Percentiles rank a stretch among this genome's conserved stretches.
These are phyloP conservation scores for Galendromus occidentalis DNA, from an alignment of 1,140 invertebrate genomes.

Conservation along the genomic window DNA sequence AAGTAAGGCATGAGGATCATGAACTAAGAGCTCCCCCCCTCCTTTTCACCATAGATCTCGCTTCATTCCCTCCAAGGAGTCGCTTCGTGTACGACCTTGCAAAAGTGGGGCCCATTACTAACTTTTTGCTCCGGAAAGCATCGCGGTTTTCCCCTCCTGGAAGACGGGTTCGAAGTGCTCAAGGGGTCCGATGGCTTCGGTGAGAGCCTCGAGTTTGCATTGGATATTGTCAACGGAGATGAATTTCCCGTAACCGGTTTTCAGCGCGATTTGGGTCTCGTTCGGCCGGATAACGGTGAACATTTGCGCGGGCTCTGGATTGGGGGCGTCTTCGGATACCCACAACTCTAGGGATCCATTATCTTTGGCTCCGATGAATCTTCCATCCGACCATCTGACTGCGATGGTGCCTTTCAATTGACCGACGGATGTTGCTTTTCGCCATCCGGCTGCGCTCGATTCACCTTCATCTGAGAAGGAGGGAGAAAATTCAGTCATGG, in stretches of 20 bases:
- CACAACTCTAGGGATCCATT: neutral
- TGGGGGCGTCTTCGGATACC: neutral
- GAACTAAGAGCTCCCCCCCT: too few species aligned
- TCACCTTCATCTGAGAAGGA: neutral
- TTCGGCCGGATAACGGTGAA: neutral
- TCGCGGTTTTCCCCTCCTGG: neutral
- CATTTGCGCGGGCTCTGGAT: neutral
- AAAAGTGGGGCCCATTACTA: neutral
- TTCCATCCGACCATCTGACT: neutral
- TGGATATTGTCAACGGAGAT: neutral
- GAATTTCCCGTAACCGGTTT: slow-evolving; percentile 2
- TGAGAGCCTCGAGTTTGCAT: neutral
- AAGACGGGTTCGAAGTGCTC: neutral
- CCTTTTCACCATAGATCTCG: too few species aligned
- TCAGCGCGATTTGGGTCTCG: neutral
- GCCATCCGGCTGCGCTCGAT: neutral
- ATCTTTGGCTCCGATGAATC: neutral
- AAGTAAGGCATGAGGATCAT: too few species aligned
- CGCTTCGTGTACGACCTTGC: too few species aligned
- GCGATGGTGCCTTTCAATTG: neutral
- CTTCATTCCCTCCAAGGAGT: too few species aligned
- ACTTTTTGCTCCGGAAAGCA: neutral
- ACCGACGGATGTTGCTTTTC: neutral
- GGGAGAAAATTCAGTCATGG: too few species aligned
- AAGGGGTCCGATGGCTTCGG: neutral